Conservation (phyloP, 1,140 invertebrate species). For the Bombus polaris region DNA sequence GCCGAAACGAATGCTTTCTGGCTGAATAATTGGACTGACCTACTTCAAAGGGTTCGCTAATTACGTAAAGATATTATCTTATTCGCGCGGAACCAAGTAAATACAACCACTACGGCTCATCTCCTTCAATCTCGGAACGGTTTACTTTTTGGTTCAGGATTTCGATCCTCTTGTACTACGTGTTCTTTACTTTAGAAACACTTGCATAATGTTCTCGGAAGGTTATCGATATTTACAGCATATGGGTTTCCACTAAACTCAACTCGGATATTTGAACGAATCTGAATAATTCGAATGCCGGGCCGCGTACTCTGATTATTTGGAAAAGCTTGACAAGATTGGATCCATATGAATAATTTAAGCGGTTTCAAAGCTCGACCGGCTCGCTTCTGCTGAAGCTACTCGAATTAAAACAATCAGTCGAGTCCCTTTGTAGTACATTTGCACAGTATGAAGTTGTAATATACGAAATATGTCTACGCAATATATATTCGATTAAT, state of each 20-base stretch:
- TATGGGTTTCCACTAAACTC: neutral
- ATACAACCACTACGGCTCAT: neutral
- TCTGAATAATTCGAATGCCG: neutral
- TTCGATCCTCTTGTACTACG: neutral
- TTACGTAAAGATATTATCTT: conserved; percentile 47
- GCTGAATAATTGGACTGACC: conserved; percentile 47
- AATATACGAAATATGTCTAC: too few relatives aligned
- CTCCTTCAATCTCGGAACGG: neutral
- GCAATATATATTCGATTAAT: neutral
- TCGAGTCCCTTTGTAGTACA: too few relatives aligned
- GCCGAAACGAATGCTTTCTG: conserved; percentile 32
- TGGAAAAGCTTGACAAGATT: neutral
- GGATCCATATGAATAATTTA: neutral
- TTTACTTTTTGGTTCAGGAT: neutral
- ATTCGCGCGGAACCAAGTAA: conserved; percentile 16
- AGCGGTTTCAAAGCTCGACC: neutral
- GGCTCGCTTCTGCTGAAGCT: neutral
- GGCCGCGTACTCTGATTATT: neutral
- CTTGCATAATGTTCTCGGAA: neutral
- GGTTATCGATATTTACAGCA: neutral
- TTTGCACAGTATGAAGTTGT: too few relatives aligned
- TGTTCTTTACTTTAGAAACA: conserved; percentile 12
- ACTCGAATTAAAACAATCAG: neutral
- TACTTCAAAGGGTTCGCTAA: conserved; percentile 27
- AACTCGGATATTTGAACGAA: neutral